Percentiles rank a stretch among this genome's conserved stretches.
Evolutionary conservation across 23 tunicate species (phyloP).

Genomic region (Halocynthia aurantium): DNA sequence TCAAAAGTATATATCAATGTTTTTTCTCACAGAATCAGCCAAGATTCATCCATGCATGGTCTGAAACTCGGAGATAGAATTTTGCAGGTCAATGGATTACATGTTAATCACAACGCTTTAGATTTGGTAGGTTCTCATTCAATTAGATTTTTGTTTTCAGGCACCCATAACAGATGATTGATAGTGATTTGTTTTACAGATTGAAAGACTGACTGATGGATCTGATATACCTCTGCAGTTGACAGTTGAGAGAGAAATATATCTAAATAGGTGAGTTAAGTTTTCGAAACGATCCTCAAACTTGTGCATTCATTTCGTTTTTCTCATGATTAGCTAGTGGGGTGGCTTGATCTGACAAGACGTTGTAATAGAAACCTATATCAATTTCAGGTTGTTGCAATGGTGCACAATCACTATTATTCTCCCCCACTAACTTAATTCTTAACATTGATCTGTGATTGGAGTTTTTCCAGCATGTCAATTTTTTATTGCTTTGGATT

Average conservation of each 20-base stretch:
- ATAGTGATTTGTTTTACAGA: conserved; percentile 5
- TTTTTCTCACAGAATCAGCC: too few species aligned
- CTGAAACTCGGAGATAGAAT: conserved; percentile 23
- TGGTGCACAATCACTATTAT: too few species aligned
- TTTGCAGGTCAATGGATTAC: conserved; percentile 64
- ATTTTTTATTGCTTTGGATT: too few species aligned
- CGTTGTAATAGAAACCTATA: too few species aligned
- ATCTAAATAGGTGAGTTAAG: background rate
- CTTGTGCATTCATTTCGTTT: background rate
- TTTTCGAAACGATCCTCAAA: background rate
- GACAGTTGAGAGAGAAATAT: conserved; percentile 50
- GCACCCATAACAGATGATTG: background rate
- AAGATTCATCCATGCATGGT: background rate
- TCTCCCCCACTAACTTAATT: too few species aligned
- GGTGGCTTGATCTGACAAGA: too few species aligned
- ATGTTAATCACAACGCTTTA: conserved; percentile 46
- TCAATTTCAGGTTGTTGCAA: too few species aligned
- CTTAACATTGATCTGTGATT: too few species aligned
- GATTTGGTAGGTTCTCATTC: conserved; percentile 37
- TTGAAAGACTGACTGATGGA: conserved; percentile 41
- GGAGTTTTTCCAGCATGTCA: too few species aligned
- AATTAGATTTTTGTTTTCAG: background rate
- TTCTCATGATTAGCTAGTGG: too few species aligned
- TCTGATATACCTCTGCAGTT: conserved; percentile 37
- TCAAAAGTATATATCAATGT: too few species aligned